Evolutionary conservation across 2,888 invertebrate species (phyloP).

Genomic region (Drosophila cracens): DNA sequence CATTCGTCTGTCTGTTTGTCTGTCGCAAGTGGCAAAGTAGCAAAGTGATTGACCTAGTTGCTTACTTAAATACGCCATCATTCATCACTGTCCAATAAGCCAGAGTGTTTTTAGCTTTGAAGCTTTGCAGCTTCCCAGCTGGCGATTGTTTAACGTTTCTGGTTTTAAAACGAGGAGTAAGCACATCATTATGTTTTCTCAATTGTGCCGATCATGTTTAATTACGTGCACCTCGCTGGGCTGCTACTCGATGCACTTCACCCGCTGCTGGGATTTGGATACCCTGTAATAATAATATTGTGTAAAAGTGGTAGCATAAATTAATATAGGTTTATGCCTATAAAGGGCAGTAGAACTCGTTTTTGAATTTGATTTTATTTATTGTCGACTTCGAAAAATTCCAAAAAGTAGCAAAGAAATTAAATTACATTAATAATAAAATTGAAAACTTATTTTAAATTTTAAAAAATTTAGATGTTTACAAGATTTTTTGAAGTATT

Average conservation of each 20-base stretch:
- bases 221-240: slow-evolving; percentile 53
- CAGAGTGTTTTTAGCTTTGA: slow-evolving; percentile 31
- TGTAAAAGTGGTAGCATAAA: background rate
- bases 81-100: slow-evolving; percentile 51
- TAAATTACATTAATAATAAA: background rate
- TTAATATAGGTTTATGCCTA: background rate
- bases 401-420: background rate
- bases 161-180: slow-evolving; percentile 31
- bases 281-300: background rate
- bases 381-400: background rate
- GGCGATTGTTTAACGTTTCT: slow-evolving; percentile 8
- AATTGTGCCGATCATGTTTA: slow-evolving; percentile 65
- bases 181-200: slow-evolving; percentile 59
- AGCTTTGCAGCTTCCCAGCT: slow-evolving; percentile 3
- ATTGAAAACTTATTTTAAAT: background rate
- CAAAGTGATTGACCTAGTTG: slow-evolving; percentile 37
- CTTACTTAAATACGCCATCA: slow-evolving; percentile 20
- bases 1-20: background rate
- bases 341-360: background rate
- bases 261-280: background rate
- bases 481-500: background rate
- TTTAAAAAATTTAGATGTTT: background rate
- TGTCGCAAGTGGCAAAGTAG: background rate
- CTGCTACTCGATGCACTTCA: slow-evolving; percentile 13
- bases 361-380: background rate